A percentile compares a stretch with the other conserved stretches of the same genome.
These are phyloP conservation scores for Campoplex capitator DNA, from an alignment of 2,888 invertebrate species.

Conservation along the genomic window DNA sequence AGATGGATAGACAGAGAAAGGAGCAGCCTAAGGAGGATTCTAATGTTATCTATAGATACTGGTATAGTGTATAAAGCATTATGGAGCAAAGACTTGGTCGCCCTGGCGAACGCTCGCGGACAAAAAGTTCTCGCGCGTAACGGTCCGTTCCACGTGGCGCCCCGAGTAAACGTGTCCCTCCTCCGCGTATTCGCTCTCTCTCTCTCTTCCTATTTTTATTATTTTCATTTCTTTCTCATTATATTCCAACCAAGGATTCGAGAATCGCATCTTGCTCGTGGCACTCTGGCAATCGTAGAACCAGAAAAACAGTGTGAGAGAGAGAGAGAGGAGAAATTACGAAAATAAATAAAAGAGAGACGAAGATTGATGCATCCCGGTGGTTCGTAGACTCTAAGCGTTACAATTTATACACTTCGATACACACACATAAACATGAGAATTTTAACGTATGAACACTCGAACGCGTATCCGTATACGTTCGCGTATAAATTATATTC, in stretches of 20 bases:
- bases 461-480: neutral
- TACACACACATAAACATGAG: neutral
- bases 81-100: conserved; percentile 57
- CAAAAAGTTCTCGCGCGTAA: conserved; percentile 76
- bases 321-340: neutral
- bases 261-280: conserved; percentile 34
- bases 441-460: neutral
- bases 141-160: conserved; percentile 84
- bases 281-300: conserved; percentile 31
- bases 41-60: conserved; percentile 22
- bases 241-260: conserved; percentile 27
- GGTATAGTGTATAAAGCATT: neutral
- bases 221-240: conserved; percentile 47
- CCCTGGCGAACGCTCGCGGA: conserved; percentile 61
- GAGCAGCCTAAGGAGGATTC: conserved; percentile 35
- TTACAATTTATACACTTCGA: conserved; percentile 30
- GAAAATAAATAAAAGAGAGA: conserved; percentile 39
- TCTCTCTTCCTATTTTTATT: conserved; percentile 21
- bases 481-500: neutral
- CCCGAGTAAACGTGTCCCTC: conserved; percentile 80
- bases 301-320: neutral
- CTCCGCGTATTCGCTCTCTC: conserved; percentile 68
- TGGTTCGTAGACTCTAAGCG: neutral
- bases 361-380: conserved; percentile 44
- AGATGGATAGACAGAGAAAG: conserved; percentile 59